Evolutionary conservation across 1,140 invertebrate species (phyloP).

Genomic region (Ectropis grisescens): DNA sequence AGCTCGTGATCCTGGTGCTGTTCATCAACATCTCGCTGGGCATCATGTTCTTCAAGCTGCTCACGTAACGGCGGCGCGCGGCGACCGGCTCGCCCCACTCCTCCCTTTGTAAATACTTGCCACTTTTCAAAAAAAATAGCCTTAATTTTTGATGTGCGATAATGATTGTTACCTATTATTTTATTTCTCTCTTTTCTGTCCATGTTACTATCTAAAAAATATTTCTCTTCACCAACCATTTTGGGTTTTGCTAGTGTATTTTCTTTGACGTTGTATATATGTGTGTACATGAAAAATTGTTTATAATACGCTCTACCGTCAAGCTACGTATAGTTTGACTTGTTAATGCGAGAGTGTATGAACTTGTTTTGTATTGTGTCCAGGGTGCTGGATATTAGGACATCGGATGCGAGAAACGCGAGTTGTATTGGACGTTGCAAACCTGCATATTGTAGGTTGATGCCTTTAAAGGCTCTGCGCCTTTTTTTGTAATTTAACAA

Average conservation of each 20-base stretch:
- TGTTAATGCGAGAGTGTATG: constrained; percentile 42
- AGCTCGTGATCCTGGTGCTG: constrained; percentile 94
- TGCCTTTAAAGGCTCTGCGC: constrained; percentile 14
- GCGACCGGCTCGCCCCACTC: constrained; percentile 44
- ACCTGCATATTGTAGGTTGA: constrained; percentile 60
- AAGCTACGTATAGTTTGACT: constrained; percentile 25
- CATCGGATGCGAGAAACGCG: constrained; percentile 42
- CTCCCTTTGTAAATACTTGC: constrained; percentile 38
- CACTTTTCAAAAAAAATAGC: constrained; percentile 27
- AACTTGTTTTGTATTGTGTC: constrained; percentile 34
- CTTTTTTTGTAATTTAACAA: constrained; percentile 10
- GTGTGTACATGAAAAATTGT: constrained; percentile 32
- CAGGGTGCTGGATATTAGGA: constrained; percentile 32
- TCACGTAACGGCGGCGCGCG: constrained; percentile 81
- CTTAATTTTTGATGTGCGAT: constrained; percentile 34
- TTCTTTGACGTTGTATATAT: constrained; percentile 51
- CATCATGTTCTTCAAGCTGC: constrained; percentile 96
- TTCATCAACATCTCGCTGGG: constrained; percentile 97
- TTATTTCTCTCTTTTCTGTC: constrained; percentile 23
- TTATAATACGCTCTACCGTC: constrained; percentile 40
- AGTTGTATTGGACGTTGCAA: constrained; percentile 28
- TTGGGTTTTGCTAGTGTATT: constrained; percentile 59
- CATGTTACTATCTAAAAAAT: too few relatives aligned
- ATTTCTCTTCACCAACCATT: too few relatives aligned
- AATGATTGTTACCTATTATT: constrained; percentile 5